Conservation (phyloP, 2,113 vertebrate genomes). For the Mirza zaza region DNA sequence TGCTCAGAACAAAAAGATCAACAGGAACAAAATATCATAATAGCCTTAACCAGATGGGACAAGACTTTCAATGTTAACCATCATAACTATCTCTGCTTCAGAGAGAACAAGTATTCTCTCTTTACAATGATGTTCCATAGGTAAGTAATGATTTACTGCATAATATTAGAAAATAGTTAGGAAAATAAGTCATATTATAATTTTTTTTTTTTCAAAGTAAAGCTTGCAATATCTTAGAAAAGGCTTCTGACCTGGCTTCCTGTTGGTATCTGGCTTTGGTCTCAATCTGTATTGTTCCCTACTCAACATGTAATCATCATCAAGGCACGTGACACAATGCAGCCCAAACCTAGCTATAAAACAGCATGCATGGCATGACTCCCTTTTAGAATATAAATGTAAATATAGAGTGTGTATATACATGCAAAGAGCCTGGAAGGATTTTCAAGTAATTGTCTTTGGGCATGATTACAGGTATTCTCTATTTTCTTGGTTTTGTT, state of each 20-base stretch:
- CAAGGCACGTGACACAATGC: background rate
- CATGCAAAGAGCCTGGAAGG: background rate
- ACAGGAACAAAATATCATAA: constrained; percentile 50
- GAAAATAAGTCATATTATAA: constrained; percentile 28
- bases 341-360: background rate
- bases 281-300: constrained; percentile 11
- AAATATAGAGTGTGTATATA: background rate
- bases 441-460: background rate
- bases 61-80: constrained; percentile 3
- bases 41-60: background rate
- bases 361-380: background rate
- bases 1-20: constrained; percentile 16
- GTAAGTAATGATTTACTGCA: constrained; percentile 36
- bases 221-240: background rate
- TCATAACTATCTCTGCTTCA: constrained; percentile 33
- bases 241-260: background rate
- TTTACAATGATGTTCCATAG: constrained; percentile 31
- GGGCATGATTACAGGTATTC: background rate
- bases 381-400: constrained; percentile 4
- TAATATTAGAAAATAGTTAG: constrained; percentile 20
- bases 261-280: constrained; percentile 36
- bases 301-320: constrained; percentile 45
- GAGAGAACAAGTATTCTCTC: constrained; percentile 20
- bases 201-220: background rate
- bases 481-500: constrained; percentile 7